A percentile compares a stretch with the other conserved stretches of the same genome.
These are phyloP conservation scores for Ammodytes dubius DNA, from an alignment of 2,113 vertebrate genomes.

Conservation along the genomic window DNA sequence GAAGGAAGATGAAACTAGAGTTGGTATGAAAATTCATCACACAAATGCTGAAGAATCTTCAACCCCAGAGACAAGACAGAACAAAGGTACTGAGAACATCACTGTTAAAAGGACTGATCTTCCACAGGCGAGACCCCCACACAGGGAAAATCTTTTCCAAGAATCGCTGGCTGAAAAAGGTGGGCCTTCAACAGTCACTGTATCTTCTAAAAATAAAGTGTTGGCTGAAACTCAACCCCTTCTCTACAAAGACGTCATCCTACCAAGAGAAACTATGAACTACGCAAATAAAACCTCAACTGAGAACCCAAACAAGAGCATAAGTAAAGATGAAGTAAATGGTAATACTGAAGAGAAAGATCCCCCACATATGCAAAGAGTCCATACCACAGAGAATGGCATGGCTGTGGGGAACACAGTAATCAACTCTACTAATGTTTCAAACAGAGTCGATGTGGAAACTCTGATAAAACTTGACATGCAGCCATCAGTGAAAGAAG, in stretches of 20 bases:
- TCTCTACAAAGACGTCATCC: conserved; percentile 49
- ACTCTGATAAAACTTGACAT: conserved; percentile 4
- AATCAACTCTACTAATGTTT: not conserved
- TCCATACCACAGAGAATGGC: conserved; percentile 5
- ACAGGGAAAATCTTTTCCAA: conserved; percentile 43
- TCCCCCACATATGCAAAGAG: conserved; percentile 8
- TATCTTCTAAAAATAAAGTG: conserved; percentile 65
- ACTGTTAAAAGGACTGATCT: conserved; percentile 23
- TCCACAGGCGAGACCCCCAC: conserved; percentile 14
- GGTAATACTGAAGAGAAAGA: conserved; percentile 5
- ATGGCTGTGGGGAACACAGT: not conserved
- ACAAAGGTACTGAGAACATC: conserved; percentile 18
- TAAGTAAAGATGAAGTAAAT: conserved; percentile 20
- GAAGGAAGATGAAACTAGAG: conserved; percentile 26
- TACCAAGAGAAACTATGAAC: conserved; percentile 36
- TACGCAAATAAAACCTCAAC: conserved; percentile 19
- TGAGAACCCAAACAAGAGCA: conserved; percentile 30
- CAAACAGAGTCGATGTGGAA: conserved; percentile 7
- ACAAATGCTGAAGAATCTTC: conserved; percentile 39
- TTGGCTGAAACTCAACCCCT: conserved; percentile 58
- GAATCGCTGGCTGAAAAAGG: conserved; percentile 45
- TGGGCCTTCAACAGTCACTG: conserved; percentile 18
- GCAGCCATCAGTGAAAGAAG: conserved; percentile 22
- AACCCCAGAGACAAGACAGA: conserved; percentile 24
- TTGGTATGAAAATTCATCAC: conserved; percentile 7